Conservation (phyloP, 2,888 invertebrate genomes). For the Seira ritae region DNA sequence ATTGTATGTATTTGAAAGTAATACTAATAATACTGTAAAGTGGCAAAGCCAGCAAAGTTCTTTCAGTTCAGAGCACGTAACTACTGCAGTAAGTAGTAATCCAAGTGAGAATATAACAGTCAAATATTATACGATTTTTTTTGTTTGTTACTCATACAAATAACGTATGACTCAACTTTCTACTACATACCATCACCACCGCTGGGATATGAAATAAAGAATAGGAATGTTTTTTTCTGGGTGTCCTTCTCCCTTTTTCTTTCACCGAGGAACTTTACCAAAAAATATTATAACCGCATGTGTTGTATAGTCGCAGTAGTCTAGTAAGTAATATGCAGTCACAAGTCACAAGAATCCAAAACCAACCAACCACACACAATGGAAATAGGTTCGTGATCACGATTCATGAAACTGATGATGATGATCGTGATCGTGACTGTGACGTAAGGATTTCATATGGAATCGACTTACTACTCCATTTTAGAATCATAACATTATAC, state of each 20-base stretch:
- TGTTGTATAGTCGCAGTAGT: too few relatives aligned
- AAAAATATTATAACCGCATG: neutral
- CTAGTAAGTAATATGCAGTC: too few relatives aligned
- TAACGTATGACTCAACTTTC: neutral
- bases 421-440: too few relatives aligned
- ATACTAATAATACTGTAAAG: too few relatives aligned
- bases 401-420: too few relatives aligned
- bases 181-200: neutral
- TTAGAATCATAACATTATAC: too few relatives aligned
- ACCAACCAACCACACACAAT: too few relatives aligned
- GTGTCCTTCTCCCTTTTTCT: slow-evolving; percentile 29
- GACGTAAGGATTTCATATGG: too few relatives aligned
- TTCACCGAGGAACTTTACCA: neutral
- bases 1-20: slow-evolving; percentile 5
- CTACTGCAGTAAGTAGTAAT: slow-evolving; percentile 54
- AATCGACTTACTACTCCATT: too few relatives aligned
- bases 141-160: slow-evolving; percentile 6
- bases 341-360: too few relatives aligned
- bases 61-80: slow-evolving; percentile 41
- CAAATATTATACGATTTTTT: neutral
- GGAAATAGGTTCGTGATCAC: too few relatives aligned
- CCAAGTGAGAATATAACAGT: slow-evolving; percentile 1
- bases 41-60: neutral
- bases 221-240: slow-evolving; percentile 1
- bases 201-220: slow-evolving; percentile 18